Percentiles rank a stretch among this genome's conserved stretches.
Conservation (phyloP, 2,113 vertebrate genomes). For the Tricholaema leucomelas region DNA sequence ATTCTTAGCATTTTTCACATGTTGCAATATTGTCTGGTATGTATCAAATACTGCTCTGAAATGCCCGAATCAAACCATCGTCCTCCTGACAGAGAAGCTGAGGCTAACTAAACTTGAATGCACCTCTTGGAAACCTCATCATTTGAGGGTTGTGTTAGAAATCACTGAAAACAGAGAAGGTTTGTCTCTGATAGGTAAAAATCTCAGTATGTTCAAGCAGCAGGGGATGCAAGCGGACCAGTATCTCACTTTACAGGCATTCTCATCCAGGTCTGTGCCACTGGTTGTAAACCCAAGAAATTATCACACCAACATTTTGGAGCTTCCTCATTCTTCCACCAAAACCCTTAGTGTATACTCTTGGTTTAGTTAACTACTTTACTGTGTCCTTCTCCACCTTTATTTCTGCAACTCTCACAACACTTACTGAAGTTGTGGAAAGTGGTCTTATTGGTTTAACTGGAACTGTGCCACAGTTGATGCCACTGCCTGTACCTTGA, state of each 20-base stretch:
- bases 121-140: not conserved
- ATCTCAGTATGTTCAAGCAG: not conserved
- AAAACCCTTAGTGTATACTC: accelerated
- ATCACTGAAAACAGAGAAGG: not conserved
- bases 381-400: not conserved
- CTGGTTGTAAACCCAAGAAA: not conserved
- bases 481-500: accelerated
- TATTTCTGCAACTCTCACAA: not conserved
- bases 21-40: slow-evolving; percentile 17
- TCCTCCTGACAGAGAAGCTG: not conserved
- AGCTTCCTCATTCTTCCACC: not conserved
- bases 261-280: not conserved
- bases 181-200: not conserved
- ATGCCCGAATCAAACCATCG: not conserved
- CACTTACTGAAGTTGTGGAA: not conserved
- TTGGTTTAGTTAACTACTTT: not conserved
- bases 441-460: not conserved
- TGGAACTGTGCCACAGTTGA: accelerated
- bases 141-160: not conserved
- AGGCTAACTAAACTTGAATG: not conserved
- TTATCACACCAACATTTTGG: not conserved
- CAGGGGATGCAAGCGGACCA: not conserved
- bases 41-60: not conserved
- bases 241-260: not conserved
- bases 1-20: slow-evolving; percentile 13